Conservation (phyloP, 2,888 invertebrate genomes). For the Diaprepes abbreviatus region DNA sequence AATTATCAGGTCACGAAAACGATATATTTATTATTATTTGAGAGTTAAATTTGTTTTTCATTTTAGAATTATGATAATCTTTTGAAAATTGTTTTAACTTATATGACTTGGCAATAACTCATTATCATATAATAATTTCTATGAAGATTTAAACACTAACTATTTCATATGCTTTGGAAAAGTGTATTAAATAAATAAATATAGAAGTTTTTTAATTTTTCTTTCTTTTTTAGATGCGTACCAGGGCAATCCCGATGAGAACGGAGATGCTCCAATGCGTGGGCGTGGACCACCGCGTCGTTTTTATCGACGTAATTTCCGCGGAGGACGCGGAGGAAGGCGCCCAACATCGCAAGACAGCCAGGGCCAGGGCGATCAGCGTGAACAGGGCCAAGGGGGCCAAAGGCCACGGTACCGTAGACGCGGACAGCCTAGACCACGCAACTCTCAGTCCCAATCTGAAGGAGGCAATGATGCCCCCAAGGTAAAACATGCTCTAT, state of each 20-base stretch:
- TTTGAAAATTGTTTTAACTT: no score
- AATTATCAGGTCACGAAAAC: no score
- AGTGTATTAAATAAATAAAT: no score
- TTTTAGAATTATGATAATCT: no score
- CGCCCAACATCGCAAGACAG: constrained; percentile 72
- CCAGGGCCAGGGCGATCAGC: constrained; percentile 67
- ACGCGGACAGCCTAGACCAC: constrained; percentile 65
- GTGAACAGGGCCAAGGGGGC: constrained; percentile 62
- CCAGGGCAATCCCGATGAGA: constrained; percentile 61
- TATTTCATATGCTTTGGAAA: no score
- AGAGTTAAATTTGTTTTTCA: no score
- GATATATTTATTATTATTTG: no score
- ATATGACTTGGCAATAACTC: no score
- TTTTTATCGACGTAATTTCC: constrained; percentile 81
- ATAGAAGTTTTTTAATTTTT: no score
- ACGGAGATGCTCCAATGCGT: constrained; percentile 66
- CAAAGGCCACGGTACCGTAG: constrained; percentile 68
- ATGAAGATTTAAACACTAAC: no score
- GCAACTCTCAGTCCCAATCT: constrained; percentile 66
- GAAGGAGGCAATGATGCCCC: constrained; percentile 61
- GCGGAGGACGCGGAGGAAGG: constrained; percentile 72
- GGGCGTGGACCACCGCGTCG: constrained; percentile 72
- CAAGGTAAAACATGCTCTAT: constrained; percentile 61
- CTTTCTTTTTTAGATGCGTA: constrained; percentile 29
- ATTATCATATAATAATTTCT: no score